Conservation (phyloP, 2,888 invertebrate species). For the Sminthurinus aureus region DNA sequence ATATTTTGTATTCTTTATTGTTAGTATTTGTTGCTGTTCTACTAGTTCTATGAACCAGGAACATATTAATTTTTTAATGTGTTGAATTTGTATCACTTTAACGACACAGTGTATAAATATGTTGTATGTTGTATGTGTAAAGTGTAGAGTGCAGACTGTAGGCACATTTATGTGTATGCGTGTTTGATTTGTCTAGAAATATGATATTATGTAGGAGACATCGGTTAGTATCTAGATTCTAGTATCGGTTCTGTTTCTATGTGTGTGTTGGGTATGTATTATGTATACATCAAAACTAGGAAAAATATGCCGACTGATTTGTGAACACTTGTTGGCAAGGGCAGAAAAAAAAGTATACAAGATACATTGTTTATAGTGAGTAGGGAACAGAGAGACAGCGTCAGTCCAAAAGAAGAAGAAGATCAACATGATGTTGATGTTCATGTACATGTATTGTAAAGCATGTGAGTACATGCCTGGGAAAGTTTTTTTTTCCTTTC, state of each 20-base stretch:
- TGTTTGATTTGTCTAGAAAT: background rate
- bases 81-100: too few relatives aligned
- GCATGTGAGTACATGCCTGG: slow-evolving; percentile 5
- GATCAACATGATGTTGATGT: background rate
- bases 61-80: background rate
- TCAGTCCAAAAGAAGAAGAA: background rate
- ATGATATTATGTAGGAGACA: background rate
- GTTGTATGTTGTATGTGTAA: too few relatives aligned
- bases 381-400: background rate
- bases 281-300: background rate
- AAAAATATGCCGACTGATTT: background rate
- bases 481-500: slow-evolving; percentile 11
- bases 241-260: background rate
- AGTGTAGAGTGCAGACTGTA: too few relatives aligned
- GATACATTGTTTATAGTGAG: background rate
- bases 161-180: too few relatives aligned
- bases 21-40: background rate
- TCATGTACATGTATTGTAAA: background rate
- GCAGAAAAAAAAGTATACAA: background rate
- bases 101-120: too few relatives aligned
- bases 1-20: background rate
- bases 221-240: too few relatives aligned
- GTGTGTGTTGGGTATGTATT: background rate
- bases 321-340: background rate
- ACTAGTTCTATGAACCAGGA: background rate